Evolutionary conservation across 2,113 vertebrate species (phyloP).

Genomic region (Kryptolebias marmoratus): DNA sequence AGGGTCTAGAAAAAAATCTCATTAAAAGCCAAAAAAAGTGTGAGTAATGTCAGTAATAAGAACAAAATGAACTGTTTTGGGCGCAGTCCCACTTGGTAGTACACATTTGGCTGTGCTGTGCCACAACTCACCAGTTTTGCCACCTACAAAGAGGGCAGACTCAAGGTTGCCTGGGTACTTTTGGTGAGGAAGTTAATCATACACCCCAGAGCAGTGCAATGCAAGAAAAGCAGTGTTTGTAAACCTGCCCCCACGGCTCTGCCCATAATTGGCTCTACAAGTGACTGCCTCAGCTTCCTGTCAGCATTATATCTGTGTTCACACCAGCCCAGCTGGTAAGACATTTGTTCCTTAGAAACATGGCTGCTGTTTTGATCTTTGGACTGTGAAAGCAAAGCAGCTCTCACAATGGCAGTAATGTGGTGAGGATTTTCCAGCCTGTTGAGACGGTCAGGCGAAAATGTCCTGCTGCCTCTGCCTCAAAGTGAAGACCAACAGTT

Average conservation of each 20-base stretch:
- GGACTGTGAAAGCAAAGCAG: slow-evolving; percentile 81
- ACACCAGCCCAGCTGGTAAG: slow-evolving; percentile 76
- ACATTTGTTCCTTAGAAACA: slow-evolving; percentile 81
- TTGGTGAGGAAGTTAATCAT: slow-evolving; percentile 84
- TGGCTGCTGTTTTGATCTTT: slow-evolving; percentile 84
- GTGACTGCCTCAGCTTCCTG: slow-evolving; percentile 84
- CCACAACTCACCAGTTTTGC: slow-evolving; percentile 68
- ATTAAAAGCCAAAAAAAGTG: slow-evolving; percentile 68
- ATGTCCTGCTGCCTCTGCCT: slow-evolving; percentile 57
- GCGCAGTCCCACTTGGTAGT: slow-evolving; percentile 41
- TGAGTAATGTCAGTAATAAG: slow-evolving; percentile 51
- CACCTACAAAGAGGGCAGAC: slow-evolving; percentile 72
- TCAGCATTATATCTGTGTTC: slow-evolving; percentile 84
- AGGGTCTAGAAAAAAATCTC: slow-evolving; percentile 45
- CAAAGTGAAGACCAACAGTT: slow-evolving; percentile 35
- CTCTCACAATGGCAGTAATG: slow-evolving; percentile 75
- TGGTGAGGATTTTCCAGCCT: slow-evolving; percentile 75
- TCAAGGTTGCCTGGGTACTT: slow-evolving; percentile 64
- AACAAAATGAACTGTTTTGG: slow-evolving; percentile 45
- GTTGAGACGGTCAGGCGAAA: slow-evolving; percentile 66
- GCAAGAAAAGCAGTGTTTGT: slow-evolving; percentile 81
- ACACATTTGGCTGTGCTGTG: slow-evolving; percentile 35
- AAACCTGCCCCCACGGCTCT: slow-evolving; percentile 77
- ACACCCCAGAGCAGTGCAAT: slow-evolving; percentile 75
- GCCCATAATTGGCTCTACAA: slow-evolving; percentile 80